Evolutionary conservation across 2,888 invertebrate genomes (phyloP), one percentile per base, ranked within the genome.

Genomic region (Carcina quercana): DNA sequence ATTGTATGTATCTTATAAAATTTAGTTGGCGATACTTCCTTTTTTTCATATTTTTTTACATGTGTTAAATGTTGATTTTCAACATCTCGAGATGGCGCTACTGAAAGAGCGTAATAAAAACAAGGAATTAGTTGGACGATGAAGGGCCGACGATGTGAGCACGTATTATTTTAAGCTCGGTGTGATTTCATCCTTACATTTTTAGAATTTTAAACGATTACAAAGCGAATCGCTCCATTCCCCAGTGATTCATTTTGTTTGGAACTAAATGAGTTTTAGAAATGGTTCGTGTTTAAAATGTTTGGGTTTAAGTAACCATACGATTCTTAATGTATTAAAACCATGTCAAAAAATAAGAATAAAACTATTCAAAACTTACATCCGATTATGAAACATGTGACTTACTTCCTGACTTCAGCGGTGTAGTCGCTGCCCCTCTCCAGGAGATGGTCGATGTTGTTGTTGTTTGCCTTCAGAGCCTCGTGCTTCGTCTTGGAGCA

Each of bases 401-500:
- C 89, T 86, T 79, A 93, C 93, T 95, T 95, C 69, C 91, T 88
- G 42, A 95, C 89, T 87, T 95, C 95, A 61, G 88, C 89, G 51
- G 88, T 87, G 73, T 95, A 95, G 72, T 95, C 95, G 48, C 88
- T 87, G 47, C 90, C 91, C 40, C 93, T 88, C 65, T 95, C 95
- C 50, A 94, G 84, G 30, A 95, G 83, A 60, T 94, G 91, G 53
- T 92, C 91, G 40, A 94, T 90, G 47, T 87, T 86, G 49, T 86
- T 85, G 54, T 88, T 88, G 45, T 88, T 87, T 13, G 87, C 84
- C 65, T 92, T 91, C 43, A 95, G 84, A n/a, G 89, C 87, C 59
- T 95, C 95, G 63, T 94, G 94, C 78, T 95, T 95, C 60, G 85
- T 85, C 72, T 93, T 91, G 30, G 94, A 93, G 63, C 94, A 94